A percentile compares a stretch with the other conserved stretches of the same genome.
phyloP scores from a whole-genome alignment of 2,797 vertebrate species.

The Lindbergichthys nudifrons region DNA sequence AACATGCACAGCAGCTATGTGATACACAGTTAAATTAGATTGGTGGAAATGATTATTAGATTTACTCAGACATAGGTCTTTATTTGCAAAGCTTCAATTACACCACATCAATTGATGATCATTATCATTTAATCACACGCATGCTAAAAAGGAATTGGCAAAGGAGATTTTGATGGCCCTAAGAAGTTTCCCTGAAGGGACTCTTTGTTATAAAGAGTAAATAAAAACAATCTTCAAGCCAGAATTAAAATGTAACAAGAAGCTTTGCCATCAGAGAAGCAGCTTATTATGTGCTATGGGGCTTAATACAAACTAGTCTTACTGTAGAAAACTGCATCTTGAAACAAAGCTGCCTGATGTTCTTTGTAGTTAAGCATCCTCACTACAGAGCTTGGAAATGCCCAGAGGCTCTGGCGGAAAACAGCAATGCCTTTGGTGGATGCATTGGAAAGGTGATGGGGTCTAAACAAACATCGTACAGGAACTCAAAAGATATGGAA shows the following conservation, averaged over 20 bases:
- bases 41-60: conserved; percentile 65
- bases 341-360: conserved; percentile 77
- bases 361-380: conserved; percentile 77
- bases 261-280: conserved; percentile 55
- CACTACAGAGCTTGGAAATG: conserved; percentile 59
- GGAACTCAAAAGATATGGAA: conserved; percentile 73
- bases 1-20: conserved; percentile 52
- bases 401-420: conserved; percentile 71
- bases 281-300: conserved; percentile 64
- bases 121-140: conserved; percentile 61
- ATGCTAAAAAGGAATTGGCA: conserved; percentile 28
- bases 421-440: conserved; percentile 67
- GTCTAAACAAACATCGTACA: conserved; percentile 70
- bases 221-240: conserved; percentile 65
- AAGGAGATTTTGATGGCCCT: conserved; percentile 41
- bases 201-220: conserved; percentile 67
- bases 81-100: conserved; percentile 62
- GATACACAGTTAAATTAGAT: conserved; percentile 64
- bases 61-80: conserved; percentile 52
- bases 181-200: conserved; percentile 53
- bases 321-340: conserved; percentile 61
- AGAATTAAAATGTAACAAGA: conserved; percentile 70
- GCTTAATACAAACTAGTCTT: conserved; percentile 73
- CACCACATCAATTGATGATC: conserved; percentile 60
- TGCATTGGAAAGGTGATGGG: conserved; percentile 76